Conservation (phyloP, 2,113 vertebrate species). For the Serranochromis macrocephalus region DNA sequence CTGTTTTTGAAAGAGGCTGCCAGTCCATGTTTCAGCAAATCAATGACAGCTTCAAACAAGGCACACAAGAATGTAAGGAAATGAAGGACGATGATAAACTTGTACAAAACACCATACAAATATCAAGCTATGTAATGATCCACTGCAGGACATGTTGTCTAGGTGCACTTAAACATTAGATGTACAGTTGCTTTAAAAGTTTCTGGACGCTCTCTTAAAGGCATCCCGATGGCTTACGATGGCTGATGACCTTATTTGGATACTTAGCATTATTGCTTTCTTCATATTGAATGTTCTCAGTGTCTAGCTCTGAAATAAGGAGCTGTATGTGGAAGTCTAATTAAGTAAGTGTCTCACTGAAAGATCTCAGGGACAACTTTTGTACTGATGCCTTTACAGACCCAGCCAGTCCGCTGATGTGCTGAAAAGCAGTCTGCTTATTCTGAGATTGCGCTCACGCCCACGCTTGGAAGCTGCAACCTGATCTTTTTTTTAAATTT, state of each 20-base stretch:
- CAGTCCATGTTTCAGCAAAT: slow-evolving; percentile 99
- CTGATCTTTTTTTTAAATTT: neutral
- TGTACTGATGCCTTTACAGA: neutral
- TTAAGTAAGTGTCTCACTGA: neutral
- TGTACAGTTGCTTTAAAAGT: neutral
- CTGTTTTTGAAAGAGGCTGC: slow-evolving; percentile 93
- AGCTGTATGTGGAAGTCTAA: neutral
- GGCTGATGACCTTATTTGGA: neutral
- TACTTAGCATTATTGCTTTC: neutral
- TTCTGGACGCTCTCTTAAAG: neutral
- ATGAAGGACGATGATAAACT: neutral
- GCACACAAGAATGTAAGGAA: slow-evolving; percentile 90
- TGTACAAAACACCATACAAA: neutral
- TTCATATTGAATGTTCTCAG: neutral
- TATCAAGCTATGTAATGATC: neutral
- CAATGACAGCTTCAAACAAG: slow-evolving; percentile 96
- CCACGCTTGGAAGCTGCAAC: neutral
- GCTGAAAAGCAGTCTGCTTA: neutral
- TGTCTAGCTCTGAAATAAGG: neutral
- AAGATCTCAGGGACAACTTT: slow-evolving; percentile 7
- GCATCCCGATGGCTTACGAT: neutral
- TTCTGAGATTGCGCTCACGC: neutral
- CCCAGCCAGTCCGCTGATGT: neutral
- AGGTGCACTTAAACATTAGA: neutral
- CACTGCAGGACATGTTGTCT: neutral